phyloP scores from a whole-genome alignment of 2,888 invertebrate genomes.

The Ditylenchus weischeri region DNA sequence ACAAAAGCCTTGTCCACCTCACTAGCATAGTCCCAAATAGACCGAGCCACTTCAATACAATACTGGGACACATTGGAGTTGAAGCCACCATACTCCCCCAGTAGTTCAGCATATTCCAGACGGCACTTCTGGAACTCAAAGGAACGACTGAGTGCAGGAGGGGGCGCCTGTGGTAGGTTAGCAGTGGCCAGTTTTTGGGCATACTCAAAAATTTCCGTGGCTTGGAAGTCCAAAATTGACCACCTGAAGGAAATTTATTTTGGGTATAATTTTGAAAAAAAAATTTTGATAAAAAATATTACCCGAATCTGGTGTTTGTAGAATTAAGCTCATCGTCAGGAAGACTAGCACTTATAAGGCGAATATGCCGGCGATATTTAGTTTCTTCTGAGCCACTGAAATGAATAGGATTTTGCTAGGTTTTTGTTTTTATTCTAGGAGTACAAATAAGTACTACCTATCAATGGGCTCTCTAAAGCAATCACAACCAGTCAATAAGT shows the following conservation, averaged over 20 bases:
- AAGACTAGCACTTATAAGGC: slow-evolving; percentile 50
- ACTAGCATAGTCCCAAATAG: slow-evolving; percentile 25
- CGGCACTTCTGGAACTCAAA: slow-evolving; percentile 40
- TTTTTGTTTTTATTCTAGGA: not conserved
- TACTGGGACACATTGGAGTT: slow-evolving; percentile 26
- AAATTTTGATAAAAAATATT: slow-evolving; percentile 6
- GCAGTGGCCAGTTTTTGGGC: slow-evolving; percentile 41
- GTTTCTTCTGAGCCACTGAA: slow-evolving; percentile 13
- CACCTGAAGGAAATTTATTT: slow-evolving; percentile 21
- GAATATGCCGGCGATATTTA: slow-evolving; percentile 40
- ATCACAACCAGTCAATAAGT: slow-evolving; percentile 57
- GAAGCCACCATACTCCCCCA: slow-evolving; percentile 49
- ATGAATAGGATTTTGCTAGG: not conserved
- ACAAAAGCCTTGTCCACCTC: slow-evolving; percentile 10
- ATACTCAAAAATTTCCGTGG: slow-evolving; percentile 56
- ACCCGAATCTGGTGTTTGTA: slow-evolving; percentile 38
- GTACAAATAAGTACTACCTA: not conserved
- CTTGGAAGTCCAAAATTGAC: slow-evolving; percentile 54
- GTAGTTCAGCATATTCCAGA: slow-evolving; percentile 47
- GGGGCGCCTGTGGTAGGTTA: not conserved
- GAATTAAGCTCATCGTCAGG: slow-evolving; percentile 48
- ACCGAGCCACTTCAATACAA: slow-evolving; percentile 20
- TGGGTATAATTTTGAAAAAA: slow-evolving; percentile 16
- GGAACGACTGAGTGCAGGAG: slow-evolving; percentile 37
- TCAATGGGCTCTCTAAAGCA: slow-evolving; percentile 19